Base-by-base conservation (phyloP, 1,140 invertebrate genomes). In the Brachionus asplanchnoidis region DNA sequence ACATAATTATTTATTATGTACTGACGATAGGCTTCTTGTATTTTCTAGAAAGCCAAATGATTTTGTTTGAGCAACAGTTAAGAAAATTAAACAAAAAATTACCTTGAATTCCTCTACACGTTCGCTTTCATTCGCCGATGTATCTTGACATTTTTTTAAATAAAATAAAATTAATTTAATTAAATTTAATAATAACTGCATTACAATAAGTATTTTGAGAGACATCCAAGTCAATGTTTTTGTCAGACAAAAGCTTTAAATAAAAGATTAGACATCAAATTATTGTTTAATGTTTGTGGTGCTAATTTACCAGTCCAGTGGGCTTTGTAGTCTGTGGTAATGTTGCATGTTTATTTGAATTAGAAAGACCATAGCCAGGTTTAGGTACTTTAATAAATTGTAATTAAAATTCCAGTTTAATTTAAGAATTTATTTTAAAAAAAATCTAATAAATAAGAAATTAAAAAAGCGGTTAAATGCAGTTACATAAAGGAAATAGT, bases 321-420 rank as follows among this genome's bases (percentile, higher is more conserved):
- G 42, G 36, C n/a, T 32, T 60, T 65, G 32, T 26, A n/a, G 79
- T 32, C n/a, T 82, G 36, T 42, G 79, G 79, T 46, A 82, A 68
- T 65, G 79, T 65, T 26, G 42, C 79, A 40, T 42, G 20, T 42
- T 68, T 60, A 44, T 42, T 65, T 44, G 17, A 28, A 28, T 65
- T 82, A 46, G 79, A 60, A 5, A 85, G 53, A 42, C 84, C 84
- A 28, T 85, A 85, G 40, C 84, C 84, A 68, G 84, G 84, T 84
- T 84, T 86, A 65, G 88, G 88, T 75, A 88, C 75, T 78, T 87
- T 85, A 86, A 88, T 75, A 32, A 17, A 28, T 46, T 46, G 0
- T 14, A 56, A 44, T n/a, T 23, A n/a, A 26, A 42, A 75, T n/a
- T 73, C 3, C 4, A 46, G n/a, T 9, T 17, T 17, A 40, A 9